Percentiles rank a stretch among this genome's conserved stretches.
Evolutionary conservation across 2,797 vertebrate genomes (phyloP).

Genomic region (Silurus lanzhouensis): DNA sequence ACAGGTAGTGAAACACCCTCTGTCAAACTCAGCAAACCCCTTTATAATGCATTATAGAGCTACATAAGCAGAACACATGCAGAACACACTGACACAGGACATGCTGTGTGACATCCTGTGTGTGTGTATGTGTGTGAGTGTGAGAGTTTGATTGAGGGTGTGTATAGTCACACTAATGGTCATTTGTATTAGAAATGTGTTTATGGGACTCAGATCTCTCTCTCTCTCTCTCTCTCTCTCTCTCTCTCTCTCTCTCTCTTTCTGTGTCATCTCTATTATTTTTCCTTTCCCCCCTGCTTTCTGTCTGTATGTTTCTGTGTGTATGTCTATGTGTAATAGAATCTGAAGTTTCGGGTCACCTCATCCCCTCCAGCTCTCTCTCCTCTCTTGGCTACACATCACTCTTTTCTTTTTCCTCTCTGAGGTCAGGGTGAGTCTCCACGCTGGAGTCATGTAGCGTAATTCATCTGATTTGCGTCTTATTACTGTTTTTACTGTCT

Average conservation of each 20-base stretch:
- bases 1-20: constrained; percentile 34
- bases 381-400: constrained; percentile 47
- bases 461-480: not conserved
- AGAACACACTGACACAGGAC: not conserved
- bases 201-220: not conserved
- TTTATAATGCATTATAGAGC: not conserved
- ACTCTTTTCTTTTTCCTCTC: constrained; percentile 20
- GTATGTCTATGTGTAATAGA: constrained; percentile 48
- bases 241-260: constrained; percentile 24
- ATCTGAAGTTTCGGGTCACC: constrained; percentile 56
- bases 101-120: not conserved
- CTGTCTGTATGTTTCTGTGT: constrained; percentile 47
- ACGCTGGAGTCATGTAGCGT: not conserved
- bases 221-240: not conserved
- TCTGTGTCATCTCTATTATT: not conserved
- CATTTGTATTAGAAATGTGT: constrained; percentile 14
- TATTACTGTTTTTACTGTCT: not conserved
- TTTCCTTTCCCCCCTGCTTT: not conserved
- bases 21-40: constrained; percentile 34
- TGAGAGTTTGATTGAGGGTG: constrained; percentile 48
- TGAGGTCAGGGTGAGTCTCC: constrained; percentile 17
- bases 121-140: constrained; percentile 17
- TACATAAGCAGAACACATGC: not conserved
- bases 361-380: constrained; percentile 43
- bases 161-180: constrained; percentile 26